phyloP scores from a whole-genome alignment of 2,888 invertebrate species.

The Caenorhabditis sp. region DNA sequence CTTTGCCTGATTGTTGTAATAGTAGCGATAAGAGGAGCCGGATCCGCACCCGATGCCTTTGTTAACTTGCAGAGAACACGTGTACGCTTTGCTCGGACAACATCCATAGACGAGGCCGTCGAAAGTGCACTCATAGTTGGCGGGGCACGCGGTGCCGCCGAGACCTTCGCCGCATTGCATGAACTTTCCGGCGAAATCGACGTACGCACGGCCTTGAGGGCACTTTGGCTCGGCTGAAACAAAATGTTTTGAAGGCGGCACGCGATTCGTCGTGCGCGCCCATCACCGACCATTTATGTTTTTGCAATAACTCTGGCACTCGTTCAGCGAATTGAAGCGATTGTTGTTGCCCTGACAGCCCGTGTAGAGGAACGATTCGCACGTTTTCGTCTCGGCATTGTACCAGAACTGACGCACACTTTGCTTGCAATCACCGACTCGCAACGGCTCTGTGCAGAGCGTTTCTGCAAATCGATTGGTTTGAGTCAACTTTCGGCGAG shows the following conservation, averaged over 20 bases:
- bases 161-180: constrained; percentile 65
- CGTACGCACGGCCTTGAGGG: constrained; percentile 65
- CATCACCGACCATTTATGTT: constrained; percentile 63
- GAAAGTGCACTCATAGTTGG: constrained; percentile 70
- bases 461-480: too few relatives aligned
- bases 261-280: neutral
- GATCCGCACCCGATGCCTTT: constrained; percentile 68
- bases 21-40: constrained; percentile 63
- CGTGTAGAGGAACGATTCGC: constrained; percentile 66
- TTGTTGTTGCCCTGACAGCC: constrained; percentile 72
- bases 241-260: too few relatives aligned
- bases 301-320: constrained; percentile 69
- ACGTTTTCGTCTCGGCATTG: constrained; percentile 65
- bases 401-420: constrained; percentile 69
- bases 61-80: constrained; percentile 66
- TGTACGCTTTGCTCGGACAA: constrained; percentile 70
- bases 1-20: constrained; percentile 67
- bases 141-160: constrained; percentile 63
- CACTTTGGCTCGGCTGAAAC: constrained; percentile 69
- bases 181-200: constrained; percentile 64
- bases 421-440: constrained; percentile 71
- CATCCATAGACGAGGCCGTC: constrained; percentile 71
- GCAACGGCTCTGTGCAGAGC: constrained; percentile 66
- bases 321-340: constrained; percentile 67
- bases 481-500: too few relatives aligned